Percentiles rank a stretch among this genome's conserved stretches.
phyloP scores from a whole-genome alignment of 2,797 vertebrate genomes.

The Cottoperca gobio region DNA sequence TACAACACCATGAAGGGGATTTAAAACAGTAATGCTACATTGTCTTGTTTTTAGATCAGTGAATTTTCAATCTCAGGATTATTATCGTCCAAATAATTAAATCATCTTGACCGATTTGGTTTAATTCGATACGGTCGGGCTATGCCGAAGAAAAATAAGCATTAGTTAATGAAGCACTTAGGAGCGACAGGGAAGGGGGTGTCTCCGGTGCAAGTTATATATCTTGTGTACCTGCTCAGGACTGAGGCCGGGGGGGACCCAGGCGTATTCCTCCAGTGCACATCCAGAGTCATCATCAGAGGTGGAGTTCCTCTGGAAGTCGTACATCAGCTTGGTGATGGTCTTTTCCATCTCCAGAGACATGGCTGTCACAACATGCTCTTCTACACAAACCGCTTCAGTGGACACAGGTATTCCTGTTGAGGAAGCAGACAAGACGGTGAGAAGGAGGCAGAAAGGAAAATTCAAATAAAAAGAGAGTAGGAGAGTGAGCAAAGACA shows the following conservation, averaged over 20 bases:
- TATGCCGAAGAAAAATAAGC: slow-evolving; percentile 20
- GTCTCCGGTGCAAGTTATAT: slow-evolving; percentile 1
- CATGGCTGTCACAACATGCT: slow-evolving; percentile 96
- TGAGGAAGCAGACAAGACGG: slow-evolving; percentile 5
- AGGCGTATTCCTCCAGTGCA: slow-evolving; percentile 95
- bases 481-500: not conserved
- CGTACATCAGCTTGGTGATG: slow-evolving; percentile 98
- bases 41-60: slow-evolving; percentile 43
- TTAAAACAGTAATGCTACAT: slow-evolving; percentile 33
- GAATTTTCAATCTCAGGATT: slow-evolving; percentile 34
- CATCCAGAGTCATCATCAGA: slow-evolving; percentile 98
- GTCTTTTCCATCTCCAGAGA: slow-evolving; percentile 99
- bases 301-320: slow-evolving; percentile 99
- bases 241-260: slow-evolving; percentile 96
- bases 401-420: slow-evolving; percentile 70
- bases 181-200: not conserved
- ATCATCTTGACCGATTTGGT: slow-evolving; percentile 39
- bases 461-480: not conserved
- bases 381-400: slow-evolving; percentile 86
- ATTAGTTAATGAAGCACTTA: slow-evolving; percentile 25
- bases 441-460: slow-evolving; percentile 1
- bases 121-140: slow-evolving; percentile 39
- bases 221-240: slow-evolving; percentile 92
- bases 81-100: slow-evolving; percentile 47
- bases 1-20: slow-evolving; percentile 49